A percentile compares a stretch with the other conserved stretches of the same genome.
Conservation (phyloP, 2,113 vertebrate species). For the Odontophorus gujanensis region DNA sequence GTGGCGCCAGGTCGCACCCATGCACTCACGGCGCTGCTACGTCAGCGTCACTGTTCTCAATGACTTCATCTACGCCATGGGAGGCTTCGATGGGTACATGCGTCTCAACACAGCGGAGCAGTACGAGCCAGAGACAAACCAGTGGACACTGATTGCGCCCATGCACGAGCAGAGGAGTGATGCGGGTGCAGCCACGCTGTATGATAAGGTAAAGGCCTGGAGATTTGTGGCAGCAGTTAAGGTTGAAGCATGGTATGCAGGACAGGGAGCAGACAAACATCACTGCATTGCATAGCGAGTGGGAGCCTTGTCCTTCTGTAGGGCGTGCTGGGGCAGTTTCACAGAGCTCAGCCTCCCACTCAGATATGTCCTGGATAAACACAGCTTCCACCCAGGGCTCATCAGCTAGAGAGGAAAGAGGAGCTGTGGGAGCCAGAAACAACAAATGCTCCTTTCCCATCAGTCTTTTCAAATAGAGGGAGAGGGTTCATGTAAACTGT, state of each 20-base stretch:
- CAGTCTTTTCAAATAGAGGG: neutral
- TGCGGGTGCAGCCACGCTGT: conserved; percentile 80
- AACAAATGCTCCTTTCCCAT: neutral
- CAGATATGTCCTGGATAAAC: rapidly evolving
- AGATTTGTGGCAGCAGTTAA: rapidly evolving
- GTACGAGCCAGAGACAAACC: conserved; percentile 83
- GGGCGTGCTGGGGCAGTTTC: rapidly evolving
- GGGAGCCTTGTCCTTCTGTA: rapidly evolving
- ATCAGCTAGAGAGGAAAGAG: neutral
- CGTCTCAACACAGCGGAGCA: conserved; percentile 82
- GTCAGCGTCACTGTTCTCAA: conserved; percentile 81
- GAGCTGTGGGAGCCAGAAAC: neutral
- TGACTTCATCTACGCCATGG: conserved; percentile 80
- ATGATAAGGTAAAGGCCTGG: conserved; percentile 72
- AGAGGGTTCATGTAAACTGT: neutral
- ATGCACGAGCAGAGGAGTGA: conserved; percentile 85
- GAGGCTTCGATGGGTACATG: conserved; percentile 84
- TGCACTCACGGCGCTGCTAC: conserved; percentile 84
- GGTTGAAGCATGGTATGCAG: rapidly evolving
- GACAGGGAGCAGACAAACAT: neutral
- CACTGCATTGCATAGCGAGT: rapidly evolving
- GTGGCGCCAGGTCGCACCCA: conserved; percentile 84
- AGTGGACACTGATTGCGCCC: conserved; percentile 83
- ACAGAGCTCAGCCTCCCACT: neutral
- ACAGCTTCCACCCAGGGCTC: rapidly evolving